These are phyloP conservation scores for Saccostrea cuccullata DNA, from an alignment of 1,140 invertebrate genomes.

Conservation along the genomic window DNA sequence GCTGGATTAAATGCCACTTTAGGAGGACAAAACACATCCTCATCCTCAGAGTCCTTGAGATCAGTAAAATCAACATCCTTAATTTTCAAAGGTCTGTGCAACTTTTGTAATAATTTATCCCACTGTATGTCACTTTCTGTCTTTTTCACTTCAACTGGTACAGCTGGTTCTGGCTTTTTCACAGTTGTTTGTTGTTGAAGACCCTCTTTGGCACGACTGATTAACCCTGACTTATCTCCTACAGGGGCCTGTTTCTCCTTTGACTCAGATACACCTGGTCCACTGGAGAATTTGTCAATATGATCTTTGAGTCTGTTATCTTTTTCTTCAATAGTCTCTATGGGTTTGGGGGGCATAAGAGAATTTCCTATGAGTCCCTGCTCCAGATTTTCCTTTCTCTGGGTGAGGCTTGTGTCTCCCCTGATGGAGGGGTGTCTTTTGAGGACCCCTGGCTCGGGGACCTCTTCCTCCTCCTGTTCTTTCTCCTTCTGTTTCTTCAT, in stretches of 20 bases:
- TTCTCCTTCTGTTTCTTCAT: constrained; percentile 61
- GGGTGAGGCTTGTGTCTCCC: constrained; percentile 44
- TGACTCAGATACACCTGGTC: constrained; percentile 18
- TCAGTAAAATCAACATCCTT: constrained; percentile 98
- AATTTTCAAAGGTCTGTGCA: constrained; percentile 90
- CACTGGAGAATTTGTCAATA: constrained; percentile 46
- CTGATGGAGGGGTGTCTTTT: constrained; percentile 48
- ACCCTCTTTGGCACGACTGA: constrained; percentile 95
- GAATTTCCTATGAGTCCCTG: constrained; percentile 40
- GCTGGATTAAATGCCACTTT: constrained; percentile 45
- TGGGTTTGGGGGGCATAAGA: constrained; percentile 36
- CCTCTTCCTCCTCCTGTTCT: constrained; percentile 50
- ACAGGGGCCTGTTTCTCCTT: constrained; percentile 60
- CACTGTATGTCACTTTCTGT: constrained; percentile 96
- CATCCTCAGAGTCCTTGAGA: constrained; percentile 83
- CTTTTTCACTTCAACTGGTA: constrained; percentile 78
- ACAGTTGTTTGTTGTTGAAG: constrained; percentile 75
- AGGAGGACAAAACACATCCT: constrained; percentile 74
- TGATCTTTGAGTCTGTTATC: constrained; percentile 82
- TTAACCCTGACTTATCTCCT: constrained; percentile 92
- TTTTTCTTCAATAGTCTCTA: constrained; percentile 68
- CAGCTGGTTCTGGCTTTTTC: constrained; percentile 68
- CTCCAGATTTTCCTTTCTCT: constrained; percentile 49
- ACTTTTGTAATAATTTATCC: constrained; percentile 91
- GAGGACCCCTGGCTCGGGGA: constrained; percentile 48